Evolutionary conservation across 2,888 invertebrate species (phyloP), one percentile per base, ranked within the genome.

Genomic region (Apodemia hepburni): DNA sequence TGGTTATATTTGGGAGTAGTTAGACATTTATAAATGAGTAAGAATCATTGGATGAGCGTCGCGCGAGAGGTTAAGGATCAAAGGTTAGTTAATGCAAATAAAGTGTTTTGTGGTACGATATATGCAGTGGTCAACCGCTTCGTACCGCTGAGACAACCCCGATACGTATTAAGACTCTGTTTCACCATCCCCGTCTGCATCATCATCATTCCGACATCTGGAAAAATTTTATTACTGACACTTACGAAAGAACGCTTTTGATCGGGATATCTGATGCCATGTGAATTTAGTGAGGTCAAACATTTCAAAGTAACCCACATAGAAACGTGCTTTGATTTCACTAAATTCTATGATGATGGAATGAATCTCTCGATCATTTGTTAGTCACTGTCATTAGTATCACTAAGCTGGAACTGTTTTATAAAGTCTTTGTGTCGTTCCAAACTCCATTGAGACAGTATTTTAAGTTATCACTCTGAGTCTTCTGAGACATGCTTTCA

Each of bases 131-230:
- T 67, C 75, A 75, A 79, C 80, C 87, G 90, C 79, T 86, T 87
- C 96, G 94, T 97, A 97, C 96, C 97, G 94, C 97, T 96, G 93
- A 95, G 91, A 88, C 93, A 94, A 93, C 90, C 93, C 90, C 93
- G 93, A 92, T 93, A 93, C 88, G 94, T 93, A 94, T 95, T 96
- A 92, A 95, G 92, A 92, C 94, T 95, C 93, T 96, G 96, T 95
- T 97, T 97, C 95, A 97, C 96, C 97, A 97, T 97, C 93, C 97
- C 97, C 91, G 96, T 95, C 95, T 97, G 97, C 97, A 97, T 97
- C 97, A 97, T 96, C 94, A 97, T 97, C 97, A 97, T 97, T 94
- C 97, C 97, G 93, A 97, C 97, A 97, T 97, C 97, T 97, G 97
- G 83, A 95, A 96, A 95, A 94, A 95, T 92, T 92, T 92, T 92